A percentile compares a stretch with the other conserved stretches of the same genome.
Evolutionary conservation across 2,113 vertebrate species (phyloP).

Genomic region (Sterrhoptilus dennistouni): DNA sequence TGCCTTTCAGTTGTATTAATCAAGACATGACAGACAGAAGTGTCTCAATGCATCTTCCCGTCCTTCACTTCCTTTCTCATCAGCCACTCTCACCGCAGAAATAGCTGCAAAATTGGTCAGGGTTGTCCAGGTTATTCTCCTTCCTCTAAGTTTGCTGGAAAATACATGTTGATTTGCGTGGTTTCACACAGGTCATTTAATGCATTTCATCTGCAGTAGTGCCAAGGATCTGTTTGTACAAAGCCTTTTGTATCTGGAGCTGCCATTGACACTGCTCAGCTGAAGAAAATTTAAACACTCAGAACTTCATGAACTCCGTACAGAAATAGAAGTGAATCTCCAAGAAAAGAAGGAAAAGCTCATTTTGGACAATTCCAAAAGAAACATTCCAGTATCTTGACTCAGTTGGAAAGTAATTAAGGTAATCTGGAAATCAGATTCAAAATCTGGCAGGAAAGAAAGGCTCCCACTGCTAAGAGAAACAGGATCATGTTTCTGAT

Average conservation of each 20-base stretch:
- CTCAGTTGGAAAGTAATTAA: conserved; percentile 31
- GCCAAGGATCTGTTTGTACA: neutral
- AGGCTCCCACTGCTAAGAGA: neutral
- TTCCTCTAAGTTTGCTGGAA: neutral
- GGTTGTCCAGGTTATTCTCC: neutral
- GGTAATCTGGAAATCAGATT: conserved; percentile 33
- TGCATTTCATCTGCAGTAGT: neutral
- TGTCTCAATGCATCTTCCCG: neutral
- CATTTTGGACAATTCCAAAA: conserved; percentile 5
- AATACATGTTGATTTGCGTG: neutral
- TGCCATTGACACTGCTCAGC: neutral
- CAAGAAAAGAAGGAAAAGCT: conserved; percentile 7
- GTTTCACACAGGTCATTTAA: neutral
- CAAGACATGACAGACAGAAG: neutral
- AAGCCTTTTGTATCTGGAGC: neutral
- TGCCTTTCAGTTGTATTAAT: neutral
- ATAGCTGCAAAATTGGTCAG: neutral
- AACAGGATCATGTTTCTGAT: neutral
- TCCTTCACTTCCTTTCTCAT: neutral
- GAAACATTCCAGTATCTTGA: conserved; percentile 53
- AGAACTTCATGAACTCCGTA: neutral
- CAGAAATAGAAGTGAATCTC: neutral
- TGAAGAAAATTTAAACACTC: neutral
- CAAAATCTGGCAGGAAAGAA: neutral
- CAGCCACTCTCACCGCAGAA: neutral